Evolutionary conservation across 2,888 invertebrate species (phyloP).

Genomic region (Dicyrtomina minuta): DNA sequence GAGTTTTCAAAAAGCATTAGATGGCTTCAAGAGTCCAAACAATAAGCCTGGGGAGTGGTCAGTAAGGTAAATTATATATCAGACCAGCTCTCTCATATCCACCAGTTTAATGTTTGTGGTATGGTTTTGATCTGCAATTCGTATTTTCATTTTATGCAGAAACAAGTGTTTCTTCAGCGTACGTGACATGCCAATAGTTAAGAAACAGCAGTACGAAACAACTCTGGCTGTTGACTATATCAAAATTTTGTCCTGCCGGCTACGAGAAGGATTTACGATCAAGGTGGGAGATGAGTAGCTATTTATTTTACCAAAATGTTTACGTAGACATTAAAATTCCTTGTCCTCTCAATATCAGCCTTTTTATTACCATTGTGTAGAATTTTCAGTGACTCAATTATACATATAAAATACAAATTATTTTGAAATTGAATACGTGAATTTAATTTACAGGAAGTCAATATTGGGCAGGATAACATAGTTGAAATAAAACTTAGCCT

Average conservation of each 20-base stretch:
- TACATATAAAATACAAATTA: no score
- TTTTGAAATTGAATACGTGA: conserved; percentile 36
- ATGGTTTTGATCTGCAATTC: no score
- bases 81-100: no score
- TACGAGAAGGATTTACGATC: conserved; percentile 74
- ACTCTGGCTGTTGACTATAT: conserved; percentile 63
- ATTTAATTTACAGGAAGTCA: conserved; percentile 61
- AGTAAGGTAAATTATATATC: conserved; percentile 54
- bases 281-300: conserved; percentile 57
- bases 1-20: conserved; percentile 62
- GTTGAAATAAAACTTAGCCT: conserved; percentile 67
- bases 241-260: conserved; percentile 69
- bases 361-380: no score
- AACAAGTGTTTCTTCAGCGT: conserved; percentile 64
- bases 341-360: no score
- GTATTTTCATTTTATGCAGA: conserved; percentile 57
- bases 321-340: no score
- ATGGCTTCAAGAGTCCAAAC: conserved; percentile 54
- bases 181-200: conserved; percentile 63
- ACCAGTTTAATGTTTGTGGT: conserved; percentile 10
- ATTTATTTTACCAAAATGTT: conserved; percentile 16
- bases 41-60: conserved; percentile 55
- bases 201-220: conserved; percentile 67
- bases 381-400: no score
- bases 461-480: conserved; percentile 59